Evolutionary conservation across 1,140 invertebrate genomes (phyloP), one percentile per base, ranked within the genome.

Genomic region (Lasaia peninsularis): DNA sequence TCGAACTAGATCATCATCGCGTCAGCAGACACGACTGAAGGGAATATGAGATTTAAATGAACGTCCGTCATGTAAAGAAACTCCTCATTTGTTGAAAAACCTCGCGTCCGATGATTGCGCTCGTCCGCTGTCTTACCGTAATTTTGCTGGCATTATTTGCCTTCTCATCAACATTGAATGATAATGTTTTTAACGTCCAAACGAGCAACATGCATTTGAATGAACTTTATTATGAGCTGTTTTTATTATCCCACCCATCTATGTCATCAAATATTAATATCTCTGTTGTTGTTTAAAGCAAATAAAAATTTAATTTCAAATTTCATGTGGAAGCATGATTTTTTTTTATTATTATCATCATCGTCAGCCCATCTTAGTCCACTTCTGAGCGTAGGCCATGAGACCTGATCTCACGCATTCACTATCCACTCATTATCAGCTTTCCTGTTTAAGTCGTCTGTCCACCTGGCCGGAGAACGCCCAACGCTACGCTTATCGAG

Each of bases 41-140:
- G 24, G 12, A 56, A 56, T 44, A 48, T 31, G 20, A 56, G 24
- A 31, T 56, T 40, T 24, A 55, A 56, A 56, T 44, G 53, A 44
- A 40, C 53, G 40, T 56, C 37, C 37, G 53, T 56, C 53, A 56
- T 56, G 57, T 44, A 54, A 61, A 31, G 61, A 64, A 72, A 78
- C 75, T 66, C 80, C 71, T 81, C 71, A 78, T 78, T 78, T 76
- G 65, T 71, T 73, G 62, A 73, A 70, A 78, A 78, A 78, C 63
- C 61, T 57, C 58, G 56, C 53, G 48, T n/a, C 62, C 61, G 63
- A 31, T 78, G 73, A 78, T 80, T 80, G 75, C 69, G 61, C 55
- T 66, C 61, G 63, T 57, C 52, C 24, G 24, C 34, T 34, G 64
- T 37, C 53, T 48, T 53, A 60, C 54, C 54, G 62, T 72, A 62